These are phyloP conservation scores for Dipus sagitta DNA, from an alignment of 2,797 vertebrate species.

Conservation along the genomic window DNA sequence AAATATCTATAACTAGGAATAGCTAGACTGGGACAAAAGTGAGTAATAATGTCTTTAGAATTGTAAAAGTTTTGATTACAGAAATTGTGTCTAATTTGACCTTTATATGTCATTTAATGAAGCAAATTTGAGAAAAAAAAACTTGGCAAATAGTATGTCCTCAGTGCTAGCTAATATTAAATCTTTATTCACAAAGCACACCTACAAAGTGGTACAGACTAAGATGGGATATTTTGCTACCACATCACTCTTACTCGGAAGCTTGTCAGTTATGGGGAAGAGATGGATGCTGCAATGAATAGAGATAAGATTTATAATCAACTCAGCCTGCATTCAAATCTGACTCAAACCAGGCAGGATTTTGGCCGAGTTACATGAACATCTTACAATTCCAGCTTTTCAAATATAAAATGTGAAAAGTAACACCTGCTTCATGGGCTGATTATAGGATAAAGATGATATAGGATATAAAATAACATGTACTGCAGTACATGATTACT, in stretches of 20 bases:
- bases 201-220: background rate
- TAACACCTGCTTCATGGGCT: background rate
- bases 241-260: background rate
- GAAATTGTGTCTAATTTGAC: background rate
- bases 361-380: background rate
- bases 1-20: background rate
- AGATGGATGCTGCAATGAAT: background rate
- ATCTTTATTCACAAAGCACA: rapidly evolving
- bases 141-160: background rate
- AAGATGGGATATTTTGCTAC: background rate
- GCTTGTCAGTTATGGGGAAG: background rate
- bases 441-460: background rate
- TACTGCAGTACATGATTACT: background rate
- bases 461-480: background rate
- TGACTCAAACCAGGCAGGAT: background rate
- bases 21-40: background rate
- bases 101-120: background rate
- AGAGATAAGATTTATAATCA: background rate
- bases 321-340: background rate
- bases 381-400: constrained; percentile 38
- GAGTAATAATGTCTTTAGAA: constrained; percentile 4
- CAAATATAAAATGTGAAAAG: background rate
- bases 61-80: background rate
- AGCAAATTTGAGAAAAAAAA: background rate
- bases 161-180: background rate